Percentiles rank a stretch among this genome's conserved stretches.
Evolutionary conservation across 2,888 invertebrate genomes (phyloP).

Genomic region (Congeria kusceri): DNA sequence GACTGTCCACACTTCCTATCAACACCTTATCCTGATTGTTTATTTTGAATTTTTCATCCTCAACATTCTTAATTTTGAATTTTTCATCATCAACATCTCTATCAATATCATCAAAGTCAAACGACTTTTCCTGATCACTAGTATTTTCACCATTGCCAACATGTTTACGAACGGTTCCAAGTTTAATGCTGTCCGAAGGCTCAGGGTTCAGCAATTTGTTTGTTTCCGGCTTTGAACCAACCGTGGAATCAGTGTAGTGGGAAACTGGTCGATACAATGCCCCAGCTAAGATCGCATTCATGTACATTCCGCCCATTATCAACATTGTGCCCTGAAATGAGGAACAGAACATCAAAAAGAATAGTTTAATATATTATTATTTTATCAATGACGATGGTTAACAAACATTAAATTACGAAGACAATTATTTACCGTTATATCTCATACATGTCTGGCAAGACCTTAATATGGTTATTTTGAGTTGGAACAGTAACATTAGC

Average conservation of each 20-base stretch:
- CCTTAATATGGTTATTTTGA: no score
- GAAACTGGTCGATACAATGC: slow-evolving; percentile 72
- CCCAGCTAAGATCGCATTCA: slow-evolving; percentile 72
- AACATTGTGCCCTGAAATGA: slow-evolving; percentile 62
- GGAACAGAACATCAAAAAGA: slow-evolving; percentile 14
- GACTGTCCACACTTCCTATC: slow-evolving; percentile 66
- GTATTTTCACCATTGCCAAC: slow-evolving; percentile 2
- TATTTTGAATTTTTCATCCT: no score
- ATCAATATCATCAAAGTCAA: no score
- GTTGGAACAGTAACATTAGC: no score
- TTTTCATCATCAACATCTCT: no score
- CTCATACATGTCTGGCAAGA: no score
- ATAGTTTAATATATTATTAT: no score
- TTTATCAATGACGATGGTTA: no score
- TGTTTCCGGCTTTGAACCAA: slow-evolving; percentile 19
- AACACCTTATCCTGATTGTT: slow-evolving; percentile 35
- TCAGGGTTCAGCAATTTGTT: slow-evolving; percentile 13
- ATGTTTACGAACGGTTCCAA: slow-evolving; percentile 7
- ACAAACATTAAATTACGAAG: no score
- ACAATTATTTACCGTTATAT: no score
- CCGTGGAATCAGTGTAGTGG: slow-evolving; percentile 52
- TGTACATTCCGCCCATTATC: slow-evolving; percentile 71
- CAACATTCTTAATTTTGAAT: no score
- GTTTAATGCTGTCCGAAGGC: neutral
- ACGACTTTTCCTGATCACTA: no score